Evolutionary conservation across 1,140 invertebrate genomes (phyloP).

Genomic region (Meteorus sp.): DNA sequence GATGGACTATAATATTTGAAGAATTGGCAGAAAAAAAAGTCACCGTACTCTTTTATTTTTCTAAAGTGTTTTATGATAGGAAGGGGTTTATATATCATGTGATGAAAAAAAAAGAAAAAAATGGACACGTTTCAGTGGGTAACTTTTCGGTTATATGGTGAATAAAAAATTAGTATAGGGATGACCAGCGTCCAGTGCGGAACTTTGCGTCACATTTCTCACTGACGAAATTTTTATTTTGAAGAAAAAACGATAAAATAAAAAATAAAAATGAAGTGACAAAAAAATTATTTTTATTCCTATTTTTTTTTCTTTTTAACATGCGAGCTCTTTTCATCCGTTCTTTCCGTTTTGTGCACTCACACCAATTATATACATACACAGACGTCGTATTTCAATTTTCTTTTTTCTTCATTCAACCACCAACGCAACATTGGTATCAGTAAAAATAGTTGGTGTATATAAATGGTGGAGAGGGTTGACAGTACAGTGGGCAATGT

Average conservation of each 20-base stretch:
- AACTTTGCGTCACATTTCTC: conserved; percentile 27
- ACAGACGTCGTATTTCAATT: conserved; percentile 23
- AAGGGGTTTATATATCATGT: conserved; percentile 10
- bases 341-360: conserved; percentile 19
- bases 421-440: no score
- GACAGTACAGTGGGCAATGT: neutral
- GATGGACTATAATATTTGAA: neutral
- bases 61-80: neutral
- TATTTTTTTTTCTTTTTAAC: no score
- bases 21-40: neutral
- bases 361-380: neutral
- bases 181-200: conserved; percentile 13
- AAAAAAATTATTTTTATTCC: no score
- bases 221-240: conserved; percentile 18
- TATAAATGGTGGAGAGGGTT: neutral
- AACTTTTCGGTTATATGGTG: no score
- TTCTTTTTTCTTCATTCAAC: conserved; percentile 9
- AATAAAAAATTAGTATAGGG: conserved; percentile 24
- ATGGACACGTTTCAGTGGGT: neutral
- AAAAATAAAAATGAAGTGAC: no score
- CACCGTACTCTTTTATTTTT: no score
- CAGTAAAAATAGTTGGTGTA: neutral
- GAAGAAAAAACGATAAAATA: neutral
- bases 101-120: no score
- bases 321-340: conserved; percentile 14